Evolutionary conservation across 2,888 invertebrate species (phyloP), one percentile per base, ranked within the genome.

Genomic region (Metallyticus violacea): DNA sequence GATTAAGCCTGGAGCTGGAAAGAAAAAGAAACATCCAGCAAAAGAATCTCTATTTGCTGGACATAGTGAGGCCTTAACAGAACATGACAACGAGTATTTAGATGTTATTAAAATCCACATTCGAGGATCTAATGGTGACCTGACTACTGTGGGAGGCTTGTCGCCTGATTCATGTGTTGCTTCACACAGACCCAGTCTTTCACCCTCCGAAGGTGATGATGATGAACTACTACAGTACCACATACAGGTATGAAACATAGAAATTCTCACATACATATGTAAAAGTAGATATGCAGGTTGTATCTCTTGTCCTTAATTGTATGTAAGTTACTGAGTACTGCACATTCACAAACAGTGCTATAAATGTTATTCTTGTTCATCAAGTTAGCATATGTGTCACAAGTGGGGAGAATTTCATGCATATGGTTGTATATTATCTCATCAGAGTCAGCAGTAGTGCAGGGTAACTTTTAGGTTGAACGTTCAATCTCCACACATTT

Each of bases 131-230:
- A 88, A 87, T 78, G 85, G 83, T 28, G 86, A 89, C 77, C 86
- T 88, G 79, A 86, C 81, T 6, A 81, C 80, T 79, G 88, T 86
- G 9, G 78, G 62, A 83, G 40, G 26, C 22, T 76, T 27, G 25
- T 27, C 62, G 9, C 83, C 83, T 77, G 83, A 15, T 9, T 85
- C 78, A n/a, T 80, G 76, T 3, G n/a, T 28, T 6, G 30, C 78
- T 5, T 81, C 81, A 26, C 85, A 83, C 26, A 79, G 89, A 80
- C 89, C 88, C 40, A 90, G 89, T 85, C 86, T 89, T 30, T 85
- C 89, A 7, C 86, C 88, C 81, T 89, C 89, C 29, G 89, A 90
- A 77, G 88, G 88, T 15, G 89, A 90, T 85, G 89, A 89, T 84
- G 90, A 90, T 84, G 89, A 90, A 77, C 81, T 85, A 22, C 30